Evolutionary conservation across 2,113 vertebrate species (phyloP).

Genomic region (Collichthys lucidus): DNA sequence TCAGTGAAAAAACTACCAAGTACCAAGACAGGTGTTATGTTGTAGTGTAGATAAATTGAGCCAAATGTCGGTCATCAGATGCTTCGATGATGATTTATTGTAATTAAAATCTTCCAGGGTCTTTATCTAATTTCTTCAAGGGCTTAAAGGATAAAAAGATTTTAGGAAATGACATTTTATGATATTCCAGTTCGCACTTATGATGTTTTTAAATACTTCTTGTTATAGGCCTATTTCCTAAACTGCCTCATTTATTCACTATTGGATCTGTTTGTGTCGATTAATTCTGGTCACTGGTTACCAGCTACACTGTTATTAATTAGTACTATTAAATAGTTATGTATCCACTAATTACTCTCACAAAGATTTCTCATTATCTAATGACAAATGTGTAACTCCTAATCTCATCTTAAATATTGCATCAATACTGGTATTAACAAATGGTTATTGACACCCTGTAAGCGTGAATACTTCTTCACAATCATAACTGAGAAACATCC

Average conservation of each 20-base stretch:
- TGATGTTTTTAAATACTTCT: background rate
- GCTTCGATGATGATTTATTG: background rate
- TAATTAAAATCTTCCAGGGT: background rate
- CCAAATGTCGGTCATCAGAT: background rate
- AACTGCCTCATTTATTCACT: slow-evolving; percentile 1
- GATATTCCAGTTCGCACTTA: background rate
- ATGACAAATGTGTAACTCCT: background rate
- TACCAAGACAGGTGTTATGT: background rate
- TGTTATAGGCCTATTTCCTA: background rate
- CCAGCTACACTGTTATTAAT: background rate
- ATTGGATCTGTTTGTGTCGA: background rate
- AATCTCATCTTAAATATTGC: background rate
- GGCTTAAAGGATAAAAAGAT: too few species aligned
- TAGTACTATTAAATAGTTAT: background rate
- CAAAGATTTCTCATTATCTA: background rate
- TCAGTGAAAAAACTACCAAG: background rate
- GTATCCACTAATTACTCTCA: background rate
- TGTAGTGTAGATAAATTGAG: background rate
- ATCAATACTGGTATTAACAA: background rate
- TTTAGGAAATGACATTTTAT: background rate
- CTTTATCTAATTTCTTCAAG: background rate
- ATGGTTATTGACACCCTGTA: background rate
- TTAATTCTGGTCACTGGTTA: background rate
- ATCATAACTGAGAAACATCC: too few species aligned
- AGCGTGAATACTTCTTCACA: too few species aligned